Evolutionary conservation across 1,140 invertebrate species (phyloP), one percentile per base, ranked within the genome.

Genomic region (Bactericera cockerelli): DNA sequence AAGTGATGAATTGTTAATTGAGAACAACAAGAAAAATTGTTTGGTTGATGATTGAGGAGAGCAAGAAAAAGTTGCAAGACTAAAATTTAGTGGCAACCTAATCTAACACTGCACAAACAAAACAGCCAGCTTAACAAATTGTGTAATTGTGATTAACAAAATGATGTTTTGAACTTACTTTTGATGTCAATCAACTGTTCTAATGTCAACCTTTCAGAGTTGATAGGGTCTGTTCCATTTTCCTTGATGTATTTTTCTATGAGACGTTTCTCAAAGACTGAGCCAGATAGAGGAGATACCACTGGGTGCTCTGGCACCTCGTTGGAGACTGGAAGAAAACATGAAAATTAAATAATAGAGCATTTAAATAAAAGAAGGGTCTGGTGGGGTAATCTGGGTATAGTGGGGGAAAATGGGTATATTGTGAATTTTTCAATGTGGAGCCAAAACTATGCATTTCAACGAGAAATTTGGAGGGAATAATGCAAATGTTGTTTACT

Each of bases 171-270:
- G n/a, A 63, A 74, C 74, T 75, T 73, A 91, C 89, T 86, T 82
- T 97, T 97, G 10, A 98, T 80, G 66, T 96, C 93, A 69, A 98
- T 88, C 4, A 99, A 77, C 68, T 91, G 83, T 59, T 97, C 92
- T 6, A 81, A 69, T 22, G 80, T 75, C 1, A 99, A 71, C 62
- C 93, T 87, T 73, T 95, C 89, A 25, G 91, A 89, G 73, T 79
- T 95, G 31, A 98, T 87, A 8, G 97, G 97, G 77, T 99, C 97
- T 11, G 87, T 83, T 21, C 93, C 94, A 84, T 98, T 95, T 76
- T 99, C 95, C 62, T 81, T 75, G 26, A 99, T 82, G 69, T 93
- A 98, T 74, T 99, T 99, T 68, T 98, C 90, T 65, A 99, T 93
- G 2, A 99, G 81, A 13, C 96, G 77, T 68, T 79, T 89, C 69